These are phyloP conservation scores for Alca torda DNA, from an alignment of 2,797 vertebrate species.

Conservation along the genomic window DNA sequence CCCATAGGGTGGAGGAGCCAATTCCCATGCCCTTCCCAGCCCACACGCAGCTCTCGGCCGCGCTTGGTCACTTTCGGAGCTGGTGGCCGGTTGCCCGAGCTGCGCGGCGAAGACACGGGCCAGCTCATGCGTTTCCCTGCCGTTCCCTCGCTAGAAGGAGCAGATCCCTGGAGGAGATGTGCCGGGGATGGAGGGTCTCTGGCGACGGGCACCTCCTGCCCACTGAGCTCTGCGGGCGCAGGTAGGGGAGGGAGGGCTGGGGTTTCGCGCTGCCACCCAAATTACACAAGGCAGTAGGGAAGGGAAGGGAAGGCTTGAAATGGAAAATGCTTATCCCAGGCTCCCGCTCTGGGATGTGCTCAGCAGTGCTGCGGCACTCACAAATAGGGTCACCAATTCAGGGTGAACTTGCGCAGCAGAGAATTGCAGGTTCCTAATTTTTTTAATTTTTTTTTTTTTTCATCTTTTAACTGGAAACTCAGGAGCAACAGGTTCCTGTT, in stretches of 20 bases:
- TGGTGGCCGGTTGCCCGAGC: neutral
- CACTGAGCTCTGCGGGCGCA: neutral
- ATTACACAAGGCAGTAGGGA: neutral
- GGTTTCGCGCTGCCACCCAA: neutral
- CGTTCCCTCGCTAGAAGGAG: neutral
- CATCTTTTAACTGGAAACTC: neutral
- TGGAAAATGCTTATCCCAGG: neutral
- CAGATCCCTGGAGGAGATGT: rapidly evolving
- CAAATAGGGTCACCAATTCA: neutral
- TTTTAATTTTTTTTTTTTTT: no score
- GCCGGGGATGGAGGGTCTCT: neutral
- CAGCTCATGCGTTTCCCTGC: neutral
- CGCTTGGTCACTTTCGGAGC: neutral
- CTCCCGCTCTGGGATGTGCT: neutral
- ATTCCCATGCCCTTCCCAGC: neutral
- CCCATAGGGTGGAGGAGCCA: neutral
- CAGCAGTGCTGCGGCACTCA: neutral
- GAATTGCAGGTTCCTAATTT: neutral
- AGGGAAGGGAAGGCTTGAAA: neutral
- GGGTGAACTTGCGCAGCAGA: neutral
- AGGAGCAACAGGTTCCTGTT: slow-evolving; percentile 55
- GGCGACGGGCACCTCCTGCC: neutral
- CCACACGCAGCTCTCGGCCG: neutral
- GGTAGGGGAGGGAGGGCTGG: neutral
- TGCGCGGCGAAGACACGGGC: neutral